Evolutionary conservation across 2,888 invertebrate species (phyloP).

Genomic region (Ormyrus nitidulus): DNA sequence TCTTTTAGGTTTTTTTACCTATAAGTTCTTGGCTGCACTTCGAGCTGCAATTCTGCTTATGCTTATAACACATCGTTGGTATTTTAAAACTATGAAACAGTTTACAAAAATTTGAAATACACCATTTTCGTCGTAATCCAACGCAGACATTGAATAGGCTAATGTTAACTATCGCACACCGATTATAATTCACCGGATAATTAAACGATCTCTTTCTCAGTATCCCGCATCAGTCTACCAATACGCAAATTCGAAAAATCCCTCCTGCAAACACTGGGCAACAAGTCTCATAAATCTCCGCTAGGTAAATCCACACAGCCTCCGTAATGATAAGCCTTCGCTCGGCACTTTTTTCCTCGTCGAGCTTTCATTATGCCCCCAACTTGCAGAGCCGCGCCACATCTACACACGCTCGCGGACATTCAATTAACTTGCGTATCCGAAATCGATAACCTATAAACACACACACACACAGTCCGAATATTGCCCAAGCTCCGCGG

Average conservation of each 20-base stretch:
- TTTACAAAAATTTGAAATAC: too few species aligned
- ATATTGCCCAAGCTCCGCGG: slow-evolving; percentile 5
- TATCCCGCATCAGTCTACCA: background rate
- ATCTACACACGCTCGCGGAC: background rate
- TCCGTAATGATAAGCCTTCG: slow-evolving; percentile 25
- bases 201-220: slow-evolving; percentile 31
- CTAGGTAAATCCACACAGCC: background rate
- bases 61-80: too few species aligned
- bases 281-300: slow-evolving; percentile 22
- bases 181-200: slow-evolving; percentile 13
- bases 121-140: too few species aligned
- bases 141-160: slow-evolving; percentile 2
- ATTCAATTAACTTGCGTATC: slow-evolving; percentile 40
- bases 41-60: too few species aligned
- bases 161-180: background rate
- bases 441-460: slow-evolving; percentile 49
- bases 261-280: background rate
- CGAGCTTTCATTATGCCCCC: slow-evolving; percentile 11
- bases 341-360: slow-evolving; percentile 23
- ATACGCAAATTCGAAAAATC: slow-evolving; percentile 7
- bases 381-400: background rate
- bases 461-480: background rate
- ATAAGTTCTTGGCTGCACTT: too few species aligned
- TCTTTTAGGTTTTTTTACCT: too few species aligned
- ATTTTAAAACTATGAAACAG: too few species aligned